Percentiles rank a stretch among this genome's conserved stretches.
Evolutionary conservation across 2,113 vertebrate species (phyloP).

Genomic region (Bufo gargarizans): DNA sequence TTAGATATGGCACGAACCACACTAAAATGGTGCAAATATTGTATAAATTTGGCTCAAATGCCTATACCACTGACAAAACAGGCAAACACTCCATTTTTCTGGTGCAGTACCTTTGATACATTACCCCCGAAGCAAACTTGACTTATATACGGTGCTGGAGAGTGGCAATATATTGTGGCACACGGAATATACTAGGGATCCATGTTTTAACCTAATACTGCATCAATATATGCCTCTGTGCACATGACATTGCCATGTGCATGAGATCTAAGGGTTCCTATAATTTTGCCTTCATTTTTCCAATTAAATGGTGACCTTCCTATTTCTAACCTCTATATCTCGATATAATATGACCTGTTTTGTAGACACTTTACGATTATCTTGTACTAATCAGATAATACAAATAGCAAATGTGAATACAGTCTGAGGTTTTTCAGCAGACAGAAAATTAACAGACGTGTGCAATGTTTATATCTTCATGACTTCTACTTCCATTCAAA

Average conservation of each 20-base stretch:
- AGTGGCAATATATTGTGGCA: no score
- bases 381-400: neutral
- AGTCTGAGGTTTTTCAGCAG: slow-evolving; percentile 37
- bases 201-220: no score
- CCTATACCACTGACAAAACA: no score
- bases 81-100: no score
- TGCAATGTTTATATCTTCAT: slow-evolving; percentile 13
- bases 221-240: neutral
- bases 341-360: neutral
- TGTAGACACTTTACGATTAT: neutral
- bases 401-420: slow-evolving; percentile 10
- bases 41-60: no score
- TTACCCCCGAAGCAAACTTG: no score
- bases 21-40: no score
- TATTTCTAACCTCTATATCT: neutral
- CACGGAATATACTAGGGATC: no score
- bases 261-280: neutral
- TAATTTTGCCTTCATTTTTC: neutral
- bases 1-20: no score
- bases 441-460: slow-evolving; percentile 45
- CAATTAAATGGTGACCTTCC: neutral
- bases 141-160: no score
- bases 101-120: no score
- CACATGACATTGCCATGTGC: neutral
- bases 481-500: slow-evolving; percentile 2